phyloP scores from a whole-genome alignment of 2,797 vertebrate species.

The Sebastes variabilis region DNA sequence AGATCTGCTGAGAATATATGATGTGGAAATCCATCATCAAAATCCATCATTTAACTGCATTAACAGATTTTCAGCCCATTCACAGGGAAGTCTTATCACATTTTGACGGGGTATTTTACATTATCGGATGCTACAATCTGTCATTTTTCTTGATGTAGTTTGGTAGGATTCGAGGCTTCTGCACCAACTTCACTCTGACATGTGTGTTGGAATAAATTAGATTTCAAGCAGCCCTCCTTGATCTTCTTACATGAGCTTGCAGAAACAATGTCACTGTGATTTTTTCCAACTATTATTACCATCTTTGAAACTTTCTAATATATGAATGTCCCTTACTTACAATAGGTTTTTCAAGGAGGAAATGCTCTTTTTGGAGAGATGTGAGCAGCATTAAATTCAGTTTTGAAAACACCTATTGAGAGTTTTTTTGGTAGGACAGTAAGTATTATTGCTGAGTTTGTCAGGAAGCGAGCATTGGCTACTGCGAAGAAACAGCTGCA shows the following conservation, averaged over 20 bases:
- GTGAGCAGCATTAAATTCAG: not conserved
- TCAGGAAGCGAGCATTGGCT: not conserved
- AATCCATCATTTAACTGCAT: not conserved
- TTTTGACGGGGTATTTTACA: constrained; percentile 14
- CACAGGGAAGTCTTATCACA: not conserved
- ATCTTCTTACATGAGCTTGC: not conserved
- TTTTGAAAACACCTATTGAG: constrained; percentile 7
- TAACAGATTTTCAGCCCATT: not conserved
- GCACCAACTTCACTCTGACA: not conserved
- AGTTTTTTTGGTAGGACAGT: not conserved
- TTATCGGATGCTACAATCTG: constrained; percentile 14
- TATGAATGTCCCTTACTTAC: not conserved
- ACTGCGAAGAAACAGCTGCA: constrained; percentile 13
- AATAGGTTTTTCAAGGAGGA: not conserved
- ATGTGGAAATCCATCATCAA: not conserved
- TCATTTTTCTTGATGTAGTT: not conserved
- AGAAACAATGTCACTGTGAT: not conserved
- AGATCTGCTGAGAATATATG: not conserved
- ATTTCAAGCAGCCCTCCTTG: constrained; percentile 1
- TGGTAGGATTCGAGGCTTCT: not conserved
- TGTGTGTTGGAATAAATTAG: constrained; percentile 21
- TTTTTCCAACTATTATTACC: not conserved
- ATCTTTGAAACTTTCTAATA: not conserved
- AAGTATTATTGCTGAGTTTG: constrained; percentile 9
- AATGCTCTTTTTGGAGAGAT: not conserved